Base-by-base conservation (phyloP, 2,888 invertebrate genomes). In the Ametastegia equiseti region DNA sequence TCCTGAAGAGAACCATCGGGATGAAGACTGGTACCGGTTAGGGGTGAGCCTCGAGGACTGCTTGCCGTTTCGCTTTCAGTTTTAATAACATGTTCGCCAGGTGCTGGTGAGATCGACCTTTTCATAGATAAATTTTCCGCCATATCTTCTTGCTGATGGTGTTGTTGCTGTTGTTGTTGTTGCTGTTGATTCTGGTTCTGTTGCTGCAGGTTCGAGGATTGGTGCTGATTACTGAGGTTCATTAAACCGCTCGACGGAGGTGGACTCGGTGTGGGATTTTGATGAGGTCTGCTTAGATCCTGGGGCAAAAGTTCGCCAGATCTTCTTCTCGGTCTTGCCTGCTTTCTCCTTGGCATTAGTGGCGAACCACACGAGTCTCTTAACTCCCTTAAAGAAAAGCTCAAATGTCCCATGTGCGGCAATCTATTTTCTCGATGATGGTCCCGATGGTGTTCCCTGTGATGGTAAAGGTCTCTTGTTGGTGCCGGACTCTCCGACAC, bases 311-410 rank as follows among this genome's bases (percentile, higher is more conserved):
- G 85, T 87, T 97, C 97, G 6, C 97, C 97, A 0, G 97, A 97
- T 88, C 97, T 94, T 84, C 97, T 93, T 67, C 97, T 93, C 2
- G 97, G 97, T 73, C 97, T 93, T 7, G 97, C 97, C 92, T 97
- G 97, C 88, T 97, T 97, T 84, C 97, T 93, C 83, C 97, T 93
- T 0, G 97, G 96, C 92, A 96, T 94, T 33, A 91, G 83, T n/a
- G 97, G 97, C 81, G 96, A 97, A 80, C 95, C 94, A 86, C 96
- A 96, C 88, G 94, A 84, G 90, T 87, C 92, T 91, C 80, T 93
- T 90, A 86, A 92, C 82, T 89, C 90, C 13, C 88, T 87, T 1
- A 90, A 87, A 71, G 86, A 87, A 80, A 89, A 90, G 80, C 88
- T 89, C 77, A 89, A 80, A 77, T 86, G 89, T 82, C 87, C 88